These are phyloP conservation scores for Erpetoichthys calabaricus DNA, from an alignment of 2,797 vertebrate genomes.

Conservation along the genomic window DNA sequence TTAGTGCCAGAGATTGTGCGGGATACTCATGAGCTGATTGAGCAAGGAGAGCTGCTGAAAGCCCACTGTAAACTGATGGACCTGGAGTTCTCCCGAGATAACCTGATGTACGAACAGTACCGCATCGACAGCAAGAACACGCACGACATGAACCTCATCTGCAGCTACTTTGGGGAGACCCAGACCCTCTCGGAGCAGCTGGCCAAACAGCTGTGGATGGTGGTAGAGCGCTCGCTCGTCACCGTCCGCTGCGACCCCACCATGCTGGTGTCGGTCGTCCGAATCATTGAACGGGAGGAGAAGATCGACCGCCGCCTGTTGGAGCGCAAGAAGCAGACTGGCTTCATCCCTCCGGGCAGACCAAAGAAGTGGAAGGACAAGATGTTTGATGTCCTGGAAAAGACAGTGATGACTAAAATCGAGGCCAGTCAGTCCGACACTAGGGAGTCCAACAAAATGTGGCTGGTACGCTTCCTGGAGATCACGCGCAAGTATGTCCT, in stretches of 20 bases:
- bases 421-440: conserved; percentile 85
- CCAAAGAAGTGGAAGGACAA: conserved; percentile 89
- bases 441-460: conserved; percentile 88
- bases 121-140: conserved; percentile 90
- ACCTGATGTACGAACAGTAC: conserved; percentile 94
- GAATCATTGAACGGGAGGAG: conserved; percentile 94
- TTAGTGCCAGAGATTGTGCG: conserved; percentile 85
- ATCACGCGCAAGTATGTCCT: conserved; percentile 83
- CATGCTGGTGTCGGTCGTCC: conserved; percentile 82
- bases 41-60: conserved; percentile 73
- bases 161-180: conserved; percentile 76
- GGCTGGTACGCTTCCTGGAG: conserved; percentile 89
- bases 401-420: conserved; percentile 76
- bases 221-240: conserved; percentile 76
- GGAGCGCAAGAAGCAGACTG: conserved; percentile 81
- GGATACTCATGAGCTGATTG: conserved; percentile 78
- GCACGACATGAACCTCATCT: conserved; percentile 86
- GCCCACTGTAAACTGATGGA: conserved; percentile 91
- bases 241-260: conserved; percentile 86
- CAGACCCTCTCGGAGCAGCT: conserved; percentile 81
- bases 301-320: conserved; percentile 84
- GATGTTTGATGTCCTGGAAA: conserved; percentile 78
- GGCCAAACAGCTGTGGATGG: conserved; percentile 93
- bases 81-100: conserved; percentile 84
- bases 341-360: conserved; percentile 82